Evolutionary conservation across 2,888 invertebrate genomes (phyloP).

Genomic region (Scaptodrosophila latifasciaeformis): DNA sequence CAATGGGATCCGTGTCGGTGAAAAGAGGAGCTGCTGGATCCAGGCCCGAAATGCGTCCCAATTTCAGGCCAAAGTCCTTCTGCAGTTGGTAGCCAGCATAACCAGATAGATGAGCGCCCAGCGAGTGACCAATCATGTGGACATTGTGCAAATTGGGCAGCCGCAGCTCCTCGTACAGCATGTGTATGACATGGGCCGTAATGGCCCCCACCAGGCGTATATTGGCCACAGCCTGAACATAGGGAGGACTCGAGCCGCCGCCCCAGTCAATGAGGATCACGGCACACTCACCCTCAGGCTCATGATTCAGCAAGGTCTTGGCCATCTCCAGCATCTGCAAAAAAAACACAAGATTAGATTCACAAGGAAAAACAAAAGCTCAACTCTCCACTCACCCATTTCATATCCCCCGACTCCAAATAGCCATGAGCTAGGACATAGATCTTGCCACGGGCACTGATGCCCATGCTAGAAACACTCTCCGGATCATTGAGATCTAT

Average conservation of each 20-base stretch:
- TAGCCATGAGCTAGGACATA: slow-evolving; percentile 91
- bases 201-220: slow-evolving; percentile 90
- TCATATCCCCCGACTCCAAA: slow-evolving; percentile 86
- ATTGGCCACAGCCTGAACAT: slow-evolving; percentile 94
- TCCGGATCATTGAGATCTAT: slow-evolving; percentile 82
- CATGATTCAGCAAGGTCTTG: slow-evolving; percentile 80
- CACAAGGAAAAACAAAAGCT: not conserved
- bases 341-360: no score
- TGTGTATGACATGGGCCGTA: slow-evolving; percentile 82
- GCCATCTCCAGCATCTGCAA: slow-evolving; percentile 81
- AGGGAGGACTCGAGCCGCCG: slow-evolving; percentile 89
- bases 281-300: slow-evolving; percentile 81
- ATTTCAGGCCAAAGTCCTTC: slow-evolving; percentile 80
- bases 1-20: slow-evolving; percentile 84
- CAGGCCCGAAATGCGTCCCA: slow-evolving; percentile 89
- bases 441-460: slow-evolving; percentile 80
- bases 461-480: slow-evolving; percentile 79
- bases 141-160: slow-evolving; percentile 80
- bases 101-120: slow-evolving; percentile 89
- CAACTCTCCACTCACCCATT: slow-evolving; percentile 80
- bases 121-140: slow-evolving; percentile 90
- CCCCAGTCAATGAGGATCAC: slow-evolving; percentile 91
- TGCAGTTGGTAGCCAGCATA: slow-evolving; percentile 88
- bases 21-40: slow-evolving; percentile 97
- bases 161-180: slow-evolving; percentile 78